Evolutionary conservation across 2,888 invertebrate species (phyloP), one percentile per base, ranked within the genome.

Genomic region (Cepaea hortensis): DNA sequence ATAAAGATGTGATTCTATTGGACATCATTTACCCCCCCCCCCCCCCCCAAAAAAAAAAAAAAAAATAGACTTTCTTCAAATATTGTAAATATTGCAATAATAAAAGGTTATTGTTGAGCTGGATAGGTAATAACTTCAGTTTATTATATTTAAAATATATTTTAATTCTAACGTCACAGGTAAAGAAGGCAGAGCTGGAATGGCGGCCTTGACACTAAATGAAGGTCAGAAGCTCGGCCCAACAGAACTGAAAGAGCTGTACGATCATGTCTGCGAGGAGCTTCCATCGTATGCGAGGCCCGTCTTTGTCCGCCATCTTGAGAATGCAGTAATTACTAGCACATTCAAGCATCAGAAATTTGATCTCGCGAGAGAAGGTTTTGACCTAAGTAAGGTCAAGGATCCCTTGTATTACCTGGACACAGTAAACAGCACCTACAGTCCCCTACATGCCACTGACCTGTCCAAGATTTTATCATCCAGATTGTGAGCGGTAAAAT

Each of bases 231-330:
- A 48, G 9, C 75, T 90, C 9, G 88, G 89, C 20, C n/a, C 68
- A 3, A 85, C 85, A 35, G 81, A 87, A 13, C 83, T 91, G 46
- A 65, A 87, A 46, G 75, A 88, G 35, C 61, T 91, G 9, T 92
- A 90, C 86, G 62, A 85, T 3, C 88, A 89, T 20, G 90, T 90
- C 77, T 81, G 89, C 35, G 87, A 90, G 15, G 84, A 90, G 55
- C 89, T 93, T 18, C 91, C 92, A 11, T 46, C 85, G 6, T 92
- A 92, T 85, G 93, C 93, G 48, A 70, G 91, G 46, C 93, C 93
- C 1, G 75, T 91, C 9, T 93, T 93, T 77, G 48, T 93, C 18
- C 90, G 93, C 7, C 83, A 91, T 20, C 84, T 90, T 46, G 46
- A 70, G 0, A 88, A 90, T 70, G 87, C 91, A 79, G 81, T 88